Evolutionary conservation across 2,113 vertebrate genomes (phyloP), one percentile per base, ranked within the genome.

Genomic region (Eurystomus gularis): DNA sequence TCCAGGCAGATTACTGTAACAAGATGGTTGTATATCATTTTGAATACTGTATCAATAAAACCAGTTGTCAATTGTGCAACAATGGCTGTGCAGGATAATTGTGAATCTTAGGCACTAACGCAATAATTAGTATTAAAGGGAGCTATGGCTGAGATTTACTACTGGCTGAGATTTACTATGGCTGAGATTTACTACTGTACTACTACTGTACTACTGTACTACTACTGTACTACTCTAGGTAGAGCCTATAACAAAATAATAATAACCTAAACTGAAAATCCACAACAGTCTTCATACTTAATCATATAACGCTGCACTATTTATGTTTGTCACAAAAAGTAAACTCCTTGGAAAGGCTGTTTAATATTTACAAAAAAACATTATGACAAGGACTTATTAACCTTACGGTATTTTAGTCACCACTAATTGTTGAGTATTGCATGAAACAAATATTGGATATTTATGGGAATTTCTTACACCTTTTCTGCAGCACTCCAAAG

Each of bases 301-400:
- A 97, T 93, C 76, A 96, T 96, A 96, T 54, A 64, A 91, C 39
- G 64, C 44, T 94, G 39, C 54, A 68, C 49, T 95, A 97, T 97
- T 97, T 96, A 97, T 42, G 17, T 80, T 95, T 95, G 82, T 94
- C 68, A 86, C 40, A 85, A 93, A 95, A 97, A 82, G 42, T 58
- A 86, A 80, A 93, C 86, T 95, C 68, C 37, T 49, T 65, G 25
- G 40, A 92, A 96, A 88, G 93, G 19, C 57, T 70, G 33, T 87
- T 87, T 77, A 70, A 49, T 86, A 40, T 84, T 81, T 82, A 29
- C 42, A 85, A 86, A 86, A 86, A 86, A 12, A 3, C 28, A 29
- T 90, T 88, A 73, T 20, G 23, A 83, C 94, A 25, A 76, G 7
- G 79, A 65, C 20, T 72, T 40, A 54, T 92, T 77, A 89, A 79